These are phyloP conservation scores for Euzophera pinguis DNA, from an alignment of 2,888 invertebrate genomes.

Conservation along the genomic window DNA sequence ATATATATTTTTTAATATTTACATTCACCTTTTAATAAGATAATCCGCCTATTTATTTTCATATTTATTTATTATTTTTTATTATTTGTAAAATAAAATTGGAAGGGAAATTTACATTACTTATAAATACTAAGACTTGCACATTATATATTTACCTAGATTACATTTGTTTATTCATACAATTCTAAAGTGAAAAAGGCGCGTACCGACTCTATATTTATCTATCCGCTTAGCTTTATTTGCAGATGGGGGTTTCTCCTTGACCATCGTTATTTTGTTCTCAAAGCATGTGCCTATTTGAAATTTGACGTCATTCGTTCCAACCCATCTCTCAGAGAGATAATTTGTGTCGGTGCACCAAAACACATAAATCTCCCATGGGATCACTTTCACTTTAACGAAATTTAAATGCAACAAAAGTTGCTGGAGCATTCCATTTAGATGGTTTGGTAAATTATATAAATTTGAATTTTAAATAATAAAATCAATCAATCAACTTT, in stretches of 20 bases:
- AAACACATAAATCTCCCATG: conserved; percentile 52
- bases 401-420: conserved; percentile 4
- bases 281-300: neutral
- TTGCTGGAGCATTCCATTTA: conserved; percentile 3
- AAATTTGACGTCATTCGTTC: conserved; percentile 25
- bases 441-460: neutral
- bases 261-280: neutral
- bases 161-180: too few species aligned
- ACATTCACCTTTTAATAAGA: too few species aligned
- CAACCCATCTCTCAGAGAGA: conserved; percentile 44
- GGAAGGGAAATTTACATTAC: too few species aligned
- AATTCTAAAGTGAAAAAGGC: too few species aligned
- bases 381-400: conserved; percentile 57
- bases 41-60: too few species aligned
- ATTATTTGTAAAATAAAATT: too few species aligned
- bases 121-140: too few species aligned
- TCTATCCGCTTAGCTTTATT: too few species aligned
- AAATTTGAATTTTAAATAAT: neutral
- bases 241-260: neutral
- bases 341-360: conserved; percentile 35
- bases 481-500: neutral
- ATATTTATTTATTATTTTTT: too few species aligned
- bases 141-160: too few species aligned
- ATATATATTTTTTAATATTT: neutral
- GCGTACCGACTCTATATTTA: too few species aligned